Base-by-base conservation (phyloP, 53 echinoderm and acorn worm species). In the Antedon mediterranea region DNA sequence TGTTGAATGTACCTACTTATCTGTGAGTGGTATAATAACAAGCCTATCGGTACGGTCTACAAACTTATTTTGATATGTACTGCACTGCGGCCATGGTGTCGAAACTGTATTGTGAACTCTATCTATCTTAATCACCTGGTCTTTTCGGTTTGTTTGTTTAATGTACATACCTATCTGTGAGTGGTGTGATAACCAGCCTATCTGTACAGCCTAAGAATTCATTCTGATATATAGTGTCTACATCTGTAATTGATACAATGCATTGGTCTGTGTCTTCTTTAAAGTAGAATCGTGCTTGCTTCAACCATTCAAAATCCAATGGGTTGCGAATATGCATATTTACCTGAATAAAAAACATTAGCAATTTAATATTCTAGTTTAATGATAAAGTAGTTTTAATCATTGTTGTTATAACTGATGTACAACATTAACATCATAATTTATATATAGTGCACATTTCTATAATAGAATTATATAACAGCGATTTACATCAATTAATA, bases 251-350 rank as follows among this genome's bases (percentile, higher is more conserved):
- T 28, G 91, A 95, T 30, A 95, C 95, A 77, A 95, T 87, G 37
- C 92, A 92, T 34, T 95, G 95, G 73, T 95, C 95, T 28, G 95
- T 92, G 27, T 95, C 95, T 37, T 95, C 95, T 71, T 84, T 95
- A 85, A 85, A 95, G 86, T 95, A 95, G 82, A 95, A 95, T 32
- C 95, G 78, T 31, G 95, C 95, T 78, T 95, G 95, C 84, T 95
- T 95, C 91, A 95, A 78, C 95, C 95, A 95, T 75, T 95, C 95
- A 95, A 95, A 95, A 83, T 95, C 95, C 78, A 85, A 87, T 30
- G 89, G 87, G 8, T 89, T 86, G n/a, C 89, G 85, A 73, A 95
- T 95, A 85, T 95, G 91, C 95, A 92, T 92, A 28, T 74, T 73
- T 32, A 91, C 91, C 95, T 94, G 72, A 27, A 70, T 29, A 71